phyloP scores from a whole-genome alignment of 2,888 invertebrate species.

The Eilema griseolum region DNA sequence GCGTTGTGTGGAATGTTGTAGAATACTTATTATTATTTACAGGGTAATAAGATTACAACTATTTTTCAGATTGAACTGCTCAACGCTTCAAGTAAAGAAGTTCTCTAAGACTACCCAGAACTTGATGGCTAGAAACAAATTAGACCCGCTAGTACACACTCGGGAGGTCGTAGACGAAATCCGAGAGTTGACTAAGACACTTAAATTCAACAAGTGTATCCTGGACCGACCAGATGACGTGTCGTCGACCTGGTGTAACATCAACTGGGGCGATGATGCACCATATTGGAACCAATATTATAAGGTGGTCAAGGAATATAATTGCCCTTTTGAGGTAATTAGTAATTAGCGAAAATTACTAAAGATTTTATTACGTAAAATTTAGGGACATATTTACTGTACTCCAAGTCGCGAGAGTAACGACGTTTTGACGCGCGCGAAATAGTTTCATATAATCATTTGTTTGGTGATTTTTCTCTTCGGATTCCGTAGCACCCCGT shows the following conservation, averaged over 20 bases:
- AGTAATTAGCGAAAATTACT: not conserved
- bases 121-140: conserved; percentile 72
- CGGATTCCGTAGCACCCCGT: too few species aligned
- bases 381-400: too few species aligned
- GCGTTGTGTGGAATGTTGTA: too few species aligned
- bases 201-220: conserved; percentile 66
- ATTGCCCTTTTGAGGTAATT: conserved; percentile 77
- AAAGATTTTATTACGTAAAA: too few species aligned
- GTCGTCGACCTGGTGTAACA: conserved; percentile 68
- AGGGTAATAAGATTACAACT: not conserved
- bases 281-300: conserved; percentile 84
- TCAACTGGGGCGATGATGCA: conserved; percentile 82
- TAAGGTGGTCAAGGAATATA: conserved; percentile 72
- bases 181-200: conserved; percentile 68
- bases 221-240: conserved; percentile 42
- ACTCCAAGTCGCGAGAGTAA: too few species aligned
- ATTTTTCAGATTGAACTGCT: conserved; percentile 75
- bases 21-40: too few species aligned
- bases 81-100: conserved; percentile 74
- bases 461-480: too few species aligned
- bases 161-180: conserved; percentile 76
- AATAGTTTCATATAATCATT: too few species aligned
- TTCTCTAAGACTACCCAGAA: conserved; percentile 78
- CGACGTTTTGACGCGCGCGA: too few species aligned
- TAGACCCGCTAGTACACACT: conserved; percentile 67